Conservation (phyloP, 2,797 vertebrate species). For the Sebastes wilsoni region DNA sequence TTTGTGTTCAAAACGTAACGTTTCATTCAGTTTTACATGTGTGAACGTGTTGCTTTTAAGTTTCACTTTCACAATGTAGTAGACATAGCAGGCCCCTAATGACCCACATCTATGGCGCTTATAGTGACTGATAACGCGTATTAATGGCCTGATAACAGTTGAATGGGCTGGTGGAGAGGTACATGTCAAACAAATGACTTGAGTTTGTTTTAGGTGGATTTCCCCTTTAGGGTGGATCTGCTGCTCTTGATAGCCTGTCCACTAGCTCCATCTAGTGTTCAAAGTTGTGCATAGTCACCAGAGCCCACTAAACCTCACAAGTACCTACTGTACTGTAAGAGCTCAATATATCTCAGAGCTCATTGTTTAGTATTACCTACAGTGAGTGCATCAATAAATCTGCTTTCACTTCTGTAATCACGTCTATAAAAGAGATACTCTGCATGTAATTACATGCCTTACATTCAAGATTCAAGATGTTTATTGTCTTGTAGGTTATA, state of each 20-base stretch:
- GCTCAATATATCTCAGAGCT: neutral
- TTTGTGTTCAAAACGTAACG: too few relatives aligned
- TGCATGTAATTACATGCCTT: neutral
- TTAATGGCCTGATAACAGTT: too few relatives aligned
- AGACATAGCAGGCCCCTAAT: fast-evolving
- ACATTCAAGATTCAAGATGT: too few relatives aligned
- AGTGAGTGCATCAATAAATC: neutral
- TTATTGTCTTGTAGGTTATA: too few relatives aligned
- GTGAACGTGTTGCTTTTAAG: fast-evolving
- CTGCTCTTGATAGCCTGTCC: neutral
- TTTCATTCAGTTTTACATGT: too few relatives aligned
- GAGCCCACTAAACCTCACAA: too few relatives aligned
- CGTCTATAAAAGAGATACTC: neutral
- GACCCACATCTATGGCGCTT: too few relatives aligned
- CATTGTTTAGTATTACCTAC: neutral
- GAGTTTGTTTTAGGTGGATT: neutral
- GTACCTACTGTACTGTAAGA: neutral
- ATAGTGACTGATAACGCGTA: fast-evolving
- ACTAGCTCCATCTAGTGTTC: slow-evolving; percentile 74
- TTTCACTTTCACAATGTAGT: too few relatives aligned
- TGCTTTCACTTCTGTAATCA: neutral
- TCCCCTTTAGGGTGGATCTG: neutral
- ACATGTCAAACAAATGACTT: neutral
- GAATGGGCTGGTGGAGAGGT: neutral
- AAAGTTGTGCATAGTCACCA: neutral